Conservation (phyloP, 2,113 vertebrate species). For the Phocoena phocoena region DNA sequence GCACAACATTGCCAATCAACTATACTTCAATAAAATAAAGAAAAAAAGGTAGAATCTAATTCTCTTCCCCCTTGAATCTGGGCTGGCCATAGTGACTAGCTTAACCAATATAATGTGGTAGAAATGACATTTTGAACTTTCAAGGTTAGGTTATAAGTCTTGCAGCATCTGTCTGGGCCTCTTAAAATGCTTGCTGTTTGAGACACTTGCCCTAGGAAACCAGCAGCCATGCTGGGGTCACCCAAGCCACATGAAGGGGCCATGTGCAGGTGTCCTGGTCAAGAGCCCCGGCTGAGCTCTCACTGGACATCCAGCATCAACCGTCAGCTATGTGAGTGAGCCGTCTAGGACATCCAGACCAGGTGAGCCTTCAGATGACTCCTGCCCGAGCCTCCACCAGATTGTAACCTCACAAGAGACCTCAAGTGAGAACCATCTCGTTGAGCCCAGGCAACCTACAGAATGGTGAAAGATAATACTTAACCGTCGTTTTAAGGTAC, state of each 20-base stretch:
- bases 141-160: neutral
- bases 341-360: neutral
- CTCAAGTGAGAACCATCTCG: neutral
- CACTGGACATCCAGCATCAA: neutral
- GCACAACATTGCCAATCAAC: neutral
- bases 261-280: neutral
- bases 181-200: neutral
- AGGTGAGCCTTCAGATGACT: neutral
- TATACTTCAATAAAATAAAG: neutral
- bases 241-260: neutral
- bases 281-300: neutral
- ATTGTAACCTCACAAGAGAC: neutral
- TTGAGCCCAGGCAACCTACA: neutral
- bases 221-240: neutral
- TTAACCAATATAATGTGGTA: neutral
- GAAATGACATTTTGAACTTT: slow-evolving; percentile 19
- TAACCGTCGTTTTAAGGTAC: neutral
- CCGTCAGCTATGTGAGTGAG: neutral
- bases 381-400: neutral
- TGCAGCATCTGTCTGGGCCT: neutral
- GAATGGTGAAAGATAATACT: neutral
- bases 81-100: neutral
- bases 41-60: neutral
- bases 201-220: neutral
- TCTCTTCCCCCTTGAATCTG: neutral